Evolutionary conservation across 2,888 invertebrate species (phyloP).

Genomic region (Oeneis ivallda): DNA sequence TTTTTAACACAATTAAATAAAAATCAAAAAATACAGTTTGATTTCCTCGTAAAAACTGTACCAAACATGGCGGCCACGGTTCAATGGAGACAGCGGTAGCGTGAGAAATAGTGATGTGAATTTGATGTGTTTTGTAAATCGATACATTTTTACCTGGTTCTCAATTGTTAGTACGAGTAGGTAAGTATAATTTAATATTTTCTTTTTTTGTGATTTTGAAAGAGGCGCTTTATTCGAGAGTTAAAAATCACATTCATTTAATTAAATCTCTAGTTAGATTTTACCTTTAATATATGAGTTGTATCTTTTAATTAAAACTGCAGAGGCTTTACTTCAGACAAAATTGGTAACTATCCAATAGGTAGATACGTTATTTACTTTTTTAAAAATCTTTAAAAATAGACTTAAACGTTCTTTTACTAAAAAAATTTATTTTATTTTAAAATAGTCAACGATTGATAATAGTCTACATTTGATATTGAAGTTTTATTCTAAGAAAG

Average conservation of each 20-base stretch:
- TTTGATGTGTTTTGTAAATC: constrained; percentile 4
- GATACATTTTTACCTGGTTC: not conserved
- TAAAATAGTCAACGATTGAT: too few relatives aligned
- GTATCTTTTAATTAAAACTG: too few relatives aligned
- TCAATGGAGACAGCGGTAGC: constrained; percentile 19
- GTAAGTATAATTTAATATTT: not conserved
- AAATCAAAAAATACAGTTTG: constrained; percentile 10
- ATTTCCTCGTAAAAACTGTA: constrained; percentile 14
- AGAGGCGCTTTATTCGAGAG: too few relatives aligned
- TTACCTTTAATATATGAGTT: too few relatives aligned
- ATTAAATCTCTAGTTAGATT: too few relatives aligned
- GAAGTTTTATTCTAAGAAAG: not conserved
- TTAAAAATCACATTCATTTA: too few relatives aligned
- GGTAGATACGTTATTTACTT: too few relatives aligned
- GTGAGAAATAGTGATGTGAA: constrained; percentile 24
- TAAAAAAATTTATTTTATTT: too few relatives aligned
- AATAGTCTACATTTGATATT: not conserved
- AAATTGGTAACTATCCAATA: too few relatives aligned
- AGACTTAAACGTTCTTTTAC: too few relatives aligned
- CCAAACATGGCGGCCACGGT: constrained; percentile 18
- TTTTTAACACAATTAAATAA: constrained; percentile 7
- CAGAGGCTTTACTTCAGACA: too few relatives aligned
- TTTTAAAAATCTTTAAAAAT: too few relatives aligned
- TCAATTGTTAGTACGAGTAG: not conserved
- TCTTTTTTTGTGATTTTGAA: not conserved